These are phyloP conservation scores for Bradypodion ventrale DNA, from an alignment of 2,797 vertebrate species.

Conservation along the genomic window DNA sequence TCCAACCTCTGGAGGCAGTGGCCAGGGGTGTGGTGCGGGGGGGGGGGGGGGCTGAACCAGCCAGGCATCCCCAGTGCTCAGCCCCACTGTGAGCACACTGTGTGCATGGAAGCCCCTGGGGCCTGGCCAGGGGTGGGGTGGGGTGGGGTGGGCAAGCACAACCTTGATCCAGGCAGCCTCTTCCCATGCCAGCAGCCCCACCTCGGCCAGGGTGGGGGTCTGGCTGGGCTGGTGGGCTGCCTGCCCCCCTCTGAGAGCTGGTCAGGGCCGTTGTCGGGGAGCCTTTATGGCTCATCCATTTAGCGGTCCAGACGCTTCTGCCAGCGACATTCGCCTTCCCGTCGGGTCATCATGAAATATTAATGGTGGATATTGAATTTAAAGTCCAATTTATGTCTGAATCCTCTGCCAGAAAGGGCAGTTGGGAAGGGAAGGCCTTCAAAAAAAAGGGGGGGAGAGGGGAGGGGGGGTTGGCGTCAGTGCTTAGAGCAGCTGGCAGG, in stretches of 20 bases:
- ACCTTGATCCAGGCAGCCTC: too few relatives aligned
- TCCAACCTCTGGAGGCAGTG: too few relatives aligned
- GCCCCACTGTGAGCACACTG: too few relatives aligned
- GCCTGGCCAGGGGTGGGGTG: background rate
- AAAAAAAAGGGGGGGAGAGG: background rate
- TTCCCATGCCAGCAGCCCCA: too few relatives aligned
- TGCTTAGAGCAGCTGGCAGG: fast-evolving
- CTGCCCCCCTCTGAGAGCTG: conserved; percentile 71
- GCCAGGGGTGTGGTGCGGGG: background rate
- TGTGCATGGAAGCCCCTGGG: background rate
- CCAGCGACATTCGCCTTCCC: conserved; percentile 79
- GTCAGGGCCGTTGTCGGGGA: too few relatives aligned
- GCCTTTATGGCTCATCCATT: conserved; percentile 79
- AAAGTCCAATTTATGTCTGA: conserved; percentile 79
- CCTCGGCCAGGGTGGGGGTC: too few relatives aligned
- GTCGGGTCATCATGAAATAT: conserved; percentile 85
- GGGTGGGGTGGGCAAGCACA: too few relatives aligned
- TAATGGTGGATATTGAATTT: conserved; percentile 82
- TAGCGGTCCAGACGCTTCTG: conserved; percentile 73
- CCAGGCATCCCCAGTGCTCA: too few relatives aligned
- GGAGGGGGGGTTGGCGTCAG: fast-evolving
- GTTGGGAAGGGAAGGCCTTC: conserved; percentile 69
- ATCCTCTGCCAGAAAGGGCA: conserved; percentile 75
- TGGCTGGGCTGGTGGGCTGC: conserved; percentile 54
- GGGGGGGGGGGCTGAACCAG: too few relatives aligned